Percentiles rank a stretch among this genome's conserved stretches.
Conservation (phyloP, 2,113 vertebrate genomes). For the Edolisoma coerulescens region DNA sequence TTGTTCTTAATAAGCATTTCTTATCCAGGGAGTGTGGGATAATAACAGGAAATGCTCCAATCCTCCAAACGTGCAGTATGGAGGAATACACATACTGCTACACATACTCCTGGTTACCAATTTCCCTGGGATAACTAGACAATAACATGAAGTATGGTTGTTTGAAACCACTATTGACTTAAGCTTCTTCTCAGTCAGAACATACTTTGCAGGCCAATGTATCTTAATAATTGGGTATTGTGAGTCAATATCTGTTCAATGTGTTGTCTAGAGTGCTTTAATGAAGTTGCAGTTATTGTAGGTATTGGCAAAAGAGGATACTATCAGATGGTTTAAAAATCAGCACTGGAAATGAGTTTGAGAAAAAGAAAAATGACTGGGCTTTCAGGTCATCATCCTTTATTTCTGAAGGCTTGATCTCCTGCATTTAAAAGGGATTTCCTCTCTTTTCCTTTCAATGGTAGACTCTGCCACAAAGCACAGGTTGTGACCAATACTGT, state of each 20-base stretch:
- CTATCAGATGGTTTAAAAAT: not conserved
- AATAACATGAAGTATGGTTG: not conserved
- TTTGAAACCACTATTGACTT: conserved; percentile 29
- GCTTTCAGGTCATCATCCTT: not conserved
- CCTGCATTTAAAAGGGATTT: not conserved
- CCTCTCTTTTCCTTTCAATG: not conserved
- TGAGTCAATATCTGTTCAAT: not conserved
- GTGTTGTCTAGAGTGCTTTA: not conserved
- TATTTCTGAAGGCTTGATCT: not conserved
- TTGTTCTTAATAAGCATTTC: not conserved
- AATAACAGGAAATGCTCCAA: not conserved
- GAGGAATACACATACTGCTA: not conserved
- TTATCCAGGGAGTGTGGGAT: not conserved
- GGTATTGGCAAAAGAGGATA: not conserved
- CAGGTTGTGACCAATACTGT: not conserved
- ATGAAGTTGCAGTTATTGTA: conserved; percentile 26
- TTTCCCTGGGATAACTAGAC: not conserved
- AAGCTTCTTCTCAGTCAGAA: conserved; percentile 18
- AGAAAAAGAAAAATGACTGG: not conserved
- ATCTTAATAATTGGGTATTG: conserved; percentile 27
- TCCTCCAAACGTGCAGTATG: not conserved
- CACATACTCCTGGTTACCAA: not conserved
- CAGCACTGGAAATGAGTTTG: not conserved
- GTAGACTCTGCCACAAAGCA: not conserved
- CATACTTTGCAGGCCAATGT: not conserved